Evolutionary conservation across 2,888 invertebrate species (phyloP).

Genomic region (Drosophila monieri): DNA sequence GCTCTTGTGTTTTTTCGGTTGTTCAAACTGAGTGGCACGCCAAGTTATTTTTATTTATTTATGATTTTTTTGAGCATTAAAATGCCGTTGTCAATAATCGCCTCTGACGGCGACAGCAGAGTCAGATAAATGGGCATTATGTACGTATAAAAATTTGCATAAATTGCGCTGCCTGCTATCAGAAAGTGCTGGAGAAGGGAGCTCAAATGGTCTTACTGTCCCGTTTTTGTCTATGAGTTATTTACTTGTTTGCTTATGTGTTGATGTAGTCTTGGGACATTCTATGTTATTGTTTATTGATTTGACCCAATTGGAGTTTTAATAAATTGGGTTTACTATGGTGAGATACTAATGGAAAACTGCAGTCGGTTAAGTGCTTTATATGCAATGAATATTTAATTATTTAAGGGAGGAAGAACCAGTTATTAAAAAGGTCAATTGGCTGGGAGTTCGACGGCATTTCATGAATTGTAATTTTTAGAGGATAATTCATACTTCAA

Average conservation of each 20-base stretch:
- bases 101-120: slow-evolving; percentile 27
- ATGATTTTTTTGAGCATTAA: slow-evolving; percentile 59
- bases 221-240: slow-evolving; percentile 31
- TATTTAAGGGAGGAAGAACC: slow-evolving; percentile 1
- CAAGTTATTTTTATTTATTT: slow-evolving; percentile 63
- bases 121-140: slow-evolving; percentile 73
- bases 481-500: not conserved
- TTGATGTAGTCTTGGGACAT: slow-evolving; percentile 12
- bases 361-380: slow-evolving; percentile 13
- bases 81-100: slow-evolving; percentile 71
- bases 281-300: slow-evolving; percentile 63
- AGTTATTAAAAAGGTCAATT: slow-evolving; percentile 23
- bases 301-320: slow-evolving; percentile 62
- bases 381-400: slow-evolving; percentile 8
- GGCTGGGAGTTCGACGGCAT: not conserved
- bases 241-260: slow-evolving; percentile 18
- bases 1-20: slow-evolving; percentile 24
- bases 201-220: slow-evolving; percentile 22
- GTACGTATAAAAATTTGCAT: slow-evolving; percentile 62
- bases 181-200: slow-evolving; percentile 23
- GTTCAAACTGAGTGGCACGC: slow-evolving; percentile 56
- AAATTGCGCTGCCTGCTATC: slow-evolving; percentile 48
- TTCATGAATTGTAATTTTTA: not conserved
- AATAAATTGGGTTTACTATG: slow-evolving; percentile 21
- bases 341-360: not conserved